Conservation (phyloP, 23 tunicate genomes). For the Styela plicata region DNA sequence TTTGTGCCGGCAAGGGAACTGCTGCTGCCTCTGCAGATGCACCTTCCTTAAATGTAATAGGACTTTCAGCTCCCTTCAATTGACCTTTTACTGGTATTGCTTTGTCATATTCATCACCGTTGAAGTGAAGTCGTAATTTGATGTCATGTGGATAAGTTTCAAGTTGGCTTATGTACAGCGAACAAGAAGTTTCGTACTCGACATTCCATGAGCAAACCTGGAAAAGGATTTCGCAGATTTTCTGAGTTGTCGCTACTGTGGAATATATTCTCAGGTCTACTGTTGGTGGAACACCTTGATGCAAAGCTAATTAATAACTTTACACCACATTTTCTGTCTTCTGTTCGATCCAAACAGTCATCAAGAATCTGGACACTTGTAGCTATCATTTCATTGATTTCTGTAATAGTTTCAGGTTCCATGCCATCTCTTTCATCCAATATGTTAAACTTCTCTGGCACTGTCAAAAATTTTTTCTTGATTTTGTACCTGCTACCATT, state of each 20-base stretch:
- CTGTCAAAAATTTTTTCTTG: neutral
- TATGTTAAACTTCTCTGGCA: neutral
- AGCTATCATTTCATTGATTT: constrained; percentile 1
- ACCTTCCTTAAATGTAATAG: neutral
- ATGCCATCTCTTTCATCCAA: constrained; percentile 3
- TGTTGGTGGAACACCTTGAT: constrained; percentile 7
- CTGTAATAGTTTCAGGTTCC: neutral
- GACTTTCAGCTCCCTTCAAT: neutral
- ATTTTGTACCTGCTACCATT: neutral
- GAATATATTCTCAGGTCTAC: neutral
- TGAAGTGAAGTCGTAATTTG: neutral
- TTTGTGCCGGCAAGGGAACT: neutral
- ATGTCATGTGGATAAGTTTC: neutral
- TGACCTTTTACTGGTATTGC: too few relatives aligned
- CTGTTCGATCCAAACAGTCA: too few relatives aligned
- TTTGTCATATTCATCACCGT: neutral
- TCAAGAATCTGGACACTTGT: neutral
- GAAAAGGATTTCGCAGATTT: too few relatives aligned
- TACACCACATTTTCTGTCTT: neutral
- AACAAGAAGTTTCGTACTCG: neutral
- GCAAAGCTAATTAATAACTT: neutral
- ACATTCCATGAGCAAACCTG: neutral
- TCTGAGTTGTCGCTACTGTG: neutral
- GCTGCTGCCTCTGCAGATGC: neutral
- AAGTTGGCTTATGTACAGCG: neutral